Conservation (phyloP, 2,113 vertebrate genomes). For the Petaurus breviceps region DNA sequence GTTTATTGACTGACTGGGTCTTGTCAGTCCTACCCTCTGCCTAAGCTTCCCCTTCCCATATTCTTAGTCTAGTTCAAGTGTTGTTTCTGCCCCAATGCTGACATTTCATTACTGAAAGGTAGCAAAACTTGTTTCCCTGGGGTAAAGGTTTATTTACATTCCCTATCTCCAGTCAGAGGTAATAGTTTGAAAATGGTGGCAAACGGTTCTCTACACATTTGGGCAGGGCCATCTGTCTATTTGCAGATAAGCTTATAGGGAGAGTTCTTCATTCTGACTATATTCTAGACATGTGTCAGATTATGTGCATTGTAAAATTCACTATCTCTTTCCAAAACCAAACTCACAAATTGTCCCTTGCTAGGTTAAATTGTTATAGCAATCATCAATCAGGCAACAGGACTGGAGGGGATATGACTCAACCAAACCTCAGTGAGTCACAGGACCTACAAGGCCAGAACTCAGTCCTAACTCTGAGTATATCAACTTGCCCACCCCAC, state of each 20-base stretch:
- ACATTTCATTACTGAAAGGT: constrained; percentile 74
- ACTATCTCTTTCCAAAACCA: constrained; percentile 67
- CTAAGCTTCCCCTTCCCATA: constrained; percentile 33
- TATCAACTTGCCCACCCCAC: background rate
- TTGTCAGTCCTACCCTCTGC: background rate
- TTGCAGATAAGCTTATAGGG: constrained; percentile 75
- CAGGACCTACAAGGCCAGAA: constrained; percentile 51
- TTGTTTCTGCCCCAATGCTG: constrained; percentile 58
- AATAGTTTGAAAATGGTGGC: constrained; percentile 78
- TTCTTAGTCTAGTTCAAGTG: constrained; percentile 39
- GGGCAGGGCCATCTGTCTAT: constrained; percentile 78
- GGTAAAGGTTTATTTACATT: constrained; percentile 64
- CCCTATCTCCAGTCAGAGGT: constrained; percentile 73
- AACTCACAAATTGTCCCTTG: constrained; percentile 62
- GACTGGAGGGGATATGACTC: constrained; percentile 53
- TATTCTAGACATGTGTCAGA: constrained; percentile 69
- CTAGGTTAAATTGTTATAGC: constrained; percentile 55
- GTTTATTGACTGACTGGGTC: background rate
- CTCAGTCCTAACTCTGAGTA: constrained; percentile 4
- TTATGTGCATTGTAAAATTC: constrained; percentile 71
- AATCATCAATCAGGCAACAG: constrained; percentile 59
- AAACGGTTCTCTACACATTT: constrained; percentile 73
- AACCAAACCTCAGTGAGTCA: constrained; percentile 52
- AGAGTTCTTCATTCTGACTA: constrained; percentile 75
- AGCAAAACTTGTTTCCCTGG: constrained; percentile 76